Conservation (phyloP, 2,888 invertebrate species). For the Schizaphis graminum region DNA sequence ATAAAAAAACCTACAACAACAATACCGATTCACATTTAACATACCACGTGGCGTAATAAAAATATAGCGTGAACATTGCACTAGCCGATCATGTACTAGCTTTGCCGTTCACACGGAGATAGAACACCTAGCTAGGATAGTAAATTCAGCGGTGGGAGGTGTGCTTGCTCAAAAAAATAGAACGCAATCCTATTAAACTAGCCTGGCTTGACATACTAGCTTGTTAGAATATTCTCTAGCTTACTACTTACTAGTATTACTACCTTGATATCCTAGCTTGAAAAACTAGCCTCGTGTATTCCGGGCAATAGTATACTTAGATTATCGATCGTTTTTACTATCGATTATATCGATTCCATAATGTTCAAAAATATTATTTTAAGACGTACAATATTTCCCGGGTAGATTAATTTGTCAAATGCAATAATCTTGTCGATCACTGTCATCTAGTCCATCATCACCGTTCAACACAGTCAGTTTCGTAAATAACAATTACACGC, state of each 20-base stretch:
- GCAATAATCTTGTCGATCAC: too few species aligned
- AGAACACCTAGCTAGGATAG: constrained; percentile 1
- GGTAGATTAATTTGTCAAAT: too few species aligned
- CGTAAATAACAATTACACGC: too few species aligned
- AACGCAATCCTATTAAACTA: constrained; percentile 32
- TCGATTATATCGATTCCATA: too few species aligned
- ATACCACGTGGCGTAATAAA: constrained; percentile 22
- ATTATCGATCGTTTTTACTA: too few species aligned
- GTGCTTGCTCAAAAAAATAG: constrained; percentile 29
- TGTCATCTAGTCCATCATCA: too few species aligned
- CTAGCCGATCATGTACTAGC: constrained; percentile 14
- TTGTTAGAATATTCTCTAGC: neutral
- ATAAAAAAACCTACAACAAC: constrained; percentile 13
- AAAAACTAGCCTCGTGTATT: neutral
- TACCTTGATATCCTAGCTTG: neutral
- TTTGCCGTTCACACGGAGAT: neutral
- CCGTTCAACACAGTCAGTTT: too few species aligned
- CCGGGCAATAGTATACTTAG: too few species aligned
- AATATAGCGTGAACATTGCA: neutral
- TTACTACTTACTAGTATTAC: neutral
- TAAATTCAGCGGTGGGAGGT: constrained; percentile 21
- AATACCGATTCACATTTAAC: constrained; percentile 31
- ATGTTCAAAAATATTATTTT: too few species aligned
- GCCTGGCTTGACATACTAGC: constrained; percentile 22
- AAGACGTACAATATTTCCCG: too few species aligned